phyloP scores from a whole-genome alignment of 2,797 vertebrate genomes.

The Molothrus aeneus region DNA sequence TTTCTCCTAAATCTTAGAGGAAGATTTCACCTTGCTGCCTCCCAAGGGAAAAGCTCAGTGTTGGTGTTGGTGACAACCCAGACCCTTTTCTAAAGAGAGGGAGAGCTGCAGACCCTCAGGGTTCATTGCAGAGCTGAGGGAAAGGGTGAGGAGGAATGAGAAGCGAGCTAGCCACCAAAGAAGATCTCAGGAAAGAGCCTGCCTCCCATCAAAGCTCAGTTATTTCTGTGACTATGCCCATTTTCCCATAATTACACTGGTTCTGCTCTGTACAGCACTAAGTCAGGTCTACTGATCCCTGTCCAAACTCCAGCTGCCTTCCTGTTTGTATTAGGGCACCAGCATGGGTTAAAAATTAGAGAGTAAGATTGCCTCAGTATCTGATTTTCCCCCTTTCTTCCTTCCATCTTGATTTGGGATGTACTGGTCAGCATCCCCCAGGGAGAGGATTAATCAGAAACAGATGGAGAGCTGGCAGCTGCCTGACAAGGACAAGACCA shows the following conservation, averaged over 20 bases:
- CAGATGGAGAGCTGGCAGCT: neutral
- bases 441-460: slow-evolving; percentile 5
- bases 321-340: neutral
- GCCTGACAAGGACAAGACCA: neutral
- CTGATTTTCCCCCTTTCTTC: neutral
- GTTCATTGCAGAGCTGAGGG: neutral
- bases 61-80: neutral
- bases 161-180: neutral
- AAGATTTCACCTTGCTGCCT: neutral
- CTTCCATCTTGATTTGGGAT: neutral
- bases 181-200: neutral
- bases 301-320: slow-evolving; percentile 26
- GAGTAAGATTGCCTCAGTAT: neutral
- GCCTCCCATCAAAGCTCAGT: neutral
- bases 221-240: neutral
- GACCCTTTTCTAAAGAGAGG: neutral
- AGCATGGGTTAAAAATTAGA: slow-evolving; percentile 32
- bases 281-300: neutral
- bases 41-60: neutral
- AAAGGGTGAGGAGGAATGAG: neutral
- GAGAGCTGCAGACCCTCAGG: neutral
- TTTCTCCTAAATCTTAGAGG: neutral
- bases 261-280: neutral
- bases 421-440: neutral
- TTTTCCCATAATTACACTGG: neutral